Base-by-base conservation (phyloP, 2,797 vertebrate genomes). In the Cyclopterus lumpus region DNA sequence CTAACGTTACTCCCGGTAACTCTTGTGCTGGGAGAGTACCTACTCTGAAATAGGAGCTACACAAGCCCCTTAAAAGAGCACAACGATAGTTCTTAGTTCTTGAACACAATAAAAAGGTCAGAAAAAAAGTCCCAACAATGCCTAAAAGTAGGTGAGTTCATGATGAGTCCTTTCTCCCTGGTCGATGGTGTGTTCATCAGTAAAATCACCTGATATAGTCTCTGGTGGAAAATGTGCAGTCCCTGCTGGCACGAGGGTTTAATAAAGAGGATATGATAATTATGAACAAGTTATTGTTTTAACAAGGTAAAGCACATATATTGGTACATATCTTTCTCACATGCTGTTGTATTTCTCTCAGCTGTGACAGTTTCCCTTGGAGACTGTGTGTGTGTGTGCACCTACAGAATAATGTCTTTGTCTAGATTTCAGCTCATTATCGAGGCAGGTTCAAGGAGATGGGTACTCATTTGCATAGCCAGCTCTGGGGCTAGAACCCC, bases 401-500 rank as follows among this genome's bases (percentile, higher is more conserved):
- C 30, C 20, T 54, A 67, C 49, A 62, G 26, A 76, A 71, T 81
- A 80, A 81, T 85, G 81, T 83, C 84, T 94, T 88, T 89, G 74
- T 91, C 78, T 91, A 48, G 40, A 68, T 83, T 80, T 83, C 60
- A 74, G 78, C 90, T 94, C 91, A 92, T 95, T 93, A 93, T 88
- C 75, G 51, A 74, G 73, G 68, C 82, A 77, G 87, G 90, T 94
- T 93, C 89, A 91, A 90, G 89, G 85, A 91, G 89, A 92, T 84
- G 79, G 83, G 71, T 46, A 42, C 89, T 94, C 88, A 94, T 94
- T 92, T 94, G 87, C 93, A 94, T 94, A 67, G 80, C 57, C 34
- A 76, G 82, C 88, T 88, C 40, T 24, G 28, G 66, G 83, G 83
- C 86, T 81, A 40, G 57, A 79, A 72, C 82, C 76, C 88, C 71